Conservation (phyloP, 2,113 vertebrate species). For the Pelecanus crispus region DNA sequence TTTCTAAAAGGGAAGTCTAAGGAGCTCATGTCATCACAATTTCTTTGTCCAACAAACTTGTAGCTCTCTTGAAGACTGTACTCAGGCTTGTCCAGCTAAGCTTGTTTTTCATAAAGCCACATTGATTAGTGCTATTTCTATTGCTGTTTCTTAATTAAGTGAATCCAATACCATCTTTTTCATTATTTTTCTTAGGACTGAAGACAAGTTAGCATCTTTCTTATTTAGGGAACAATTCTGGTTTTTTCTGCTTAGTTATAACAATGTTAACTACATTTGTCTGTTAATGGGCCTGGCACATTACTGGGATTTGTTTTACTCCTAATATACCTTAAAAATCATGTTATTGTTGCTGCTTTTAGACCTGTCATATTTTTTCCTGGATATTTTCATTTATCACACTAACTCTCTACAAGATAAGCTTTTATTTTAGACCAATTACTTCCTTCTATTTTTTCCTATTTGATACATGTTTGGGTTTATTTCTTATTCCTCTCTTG, state of each 20-base stretch:
- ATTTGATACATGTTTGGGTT: fast-evolving
- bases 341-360: neutral
- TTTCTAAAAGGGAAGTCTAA: neutral
- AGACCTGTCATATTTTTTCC: neutral
- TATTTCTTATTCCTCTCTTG: neutral
- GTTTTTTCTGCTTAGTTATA: neutral
- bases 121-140: neutral
- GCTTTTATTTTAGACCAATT: neutral
- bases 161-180: neutral
- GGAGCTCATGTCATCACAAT: neutral
- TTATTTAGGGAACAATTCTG: neutral
- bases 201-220: neutral
- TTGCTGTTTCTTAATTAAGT: neutral
- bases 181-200: neutral
- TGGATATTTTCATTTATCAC: neutral
- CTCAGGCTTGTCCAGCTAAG: neutral
- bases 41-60: neutral
- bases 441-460: neutral
- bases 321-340: neutral
- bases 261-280: neutral
- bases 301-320: neutral
- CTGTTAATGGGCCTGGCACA: neutral
- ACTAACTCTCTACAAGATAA: neutral
- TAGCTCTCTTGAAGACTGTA: neutral
- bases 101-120: neutral